phyloP scores from a whole-genome alignment of 1,140 invertebrate species.

The Caenorhabditis latens region DNA sequence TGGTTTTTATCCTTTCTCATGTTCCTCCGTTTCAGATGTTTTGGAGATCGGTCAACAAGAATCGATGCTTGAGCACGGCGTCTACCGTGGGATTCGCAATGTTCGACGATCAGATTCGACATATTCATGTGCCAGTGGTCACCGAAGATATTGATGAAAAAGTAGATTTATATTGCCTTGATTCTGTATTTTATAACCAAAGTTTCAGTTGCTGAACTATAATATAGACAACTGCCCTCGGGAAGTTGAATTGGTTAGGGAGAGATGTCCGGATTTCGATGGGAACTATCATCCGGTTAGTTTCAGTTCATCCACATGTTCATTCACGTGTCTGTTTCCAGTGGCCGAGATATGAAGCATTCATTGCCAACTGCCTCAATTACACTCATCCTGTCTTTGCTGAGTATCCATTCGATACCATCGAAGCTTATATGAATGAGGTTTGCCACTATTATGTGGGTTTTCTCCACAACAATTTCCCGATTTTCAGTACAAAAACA shows the following conservation, averaged over 20 bases:
- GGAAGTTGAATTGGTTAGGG: constrained; percentile 3
- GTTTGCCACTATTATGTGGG: not conserved
- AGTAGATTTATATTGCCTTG: not conserved
- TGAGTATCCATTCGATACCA: not conserved
- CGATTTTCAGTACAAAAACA: constrained; percentile 45
- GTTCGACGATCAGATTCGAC: not conserved
- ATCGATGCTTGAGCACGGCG: constrained; percentile 16
- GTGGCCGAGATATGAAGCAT: constrained; percentile 15
- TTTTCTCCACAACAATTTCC: not conserved
- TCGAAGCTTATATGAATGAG: constrained; percentile 36
- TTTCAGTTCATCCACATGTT: not conserved
- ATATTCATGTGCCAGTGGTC: constrained; percentile 1
- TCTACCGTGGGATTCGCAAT: not conserved
- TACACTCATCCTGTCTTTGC: constrained; percentile 4
- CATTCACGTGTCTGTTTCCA: not conserved
- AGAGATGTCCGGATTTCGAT: constrained; percentile 5
- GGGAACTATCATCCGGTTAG: constrained; percentile 17
- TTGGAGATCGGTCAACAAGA: constrained; percentile 45
- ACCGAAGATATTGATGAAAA: not conserved
- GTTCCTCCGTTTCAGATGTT: not conserved
- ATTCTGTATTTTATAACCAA: not conserved
- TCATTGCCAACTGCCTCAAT: constrained; percentile 14
- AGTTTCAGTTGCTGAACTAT: constrained; percentile 13
- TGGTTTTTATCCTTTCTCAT: too few relatives aligned
- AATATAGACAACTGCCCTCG: not conserved